Evolutionary conservation across 2,888 invertebrate genomes (phyloP).

Genomic region (Scelioninae gen. 2): DNA sequence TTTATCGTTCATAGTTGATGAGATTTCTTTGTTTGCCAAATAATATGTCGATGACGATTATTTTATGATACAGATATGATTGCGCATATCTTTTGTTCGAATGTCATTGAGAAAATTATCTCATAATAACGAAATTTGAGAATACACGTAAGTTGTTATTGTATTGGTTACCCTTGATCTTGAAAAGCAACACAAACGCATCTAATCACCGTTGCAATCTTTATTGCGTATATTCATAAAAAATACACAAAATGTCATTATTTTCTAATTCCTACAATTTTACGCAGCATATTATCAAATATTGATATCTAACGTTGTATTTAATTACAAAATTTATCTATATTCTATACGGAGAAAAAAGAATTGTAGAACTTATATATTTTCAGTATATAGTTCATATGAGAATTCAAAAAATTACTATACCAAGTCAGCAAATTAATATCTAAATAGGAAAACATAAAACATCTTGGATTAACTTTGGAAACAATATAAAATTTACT

Average conservation of each 20-base stretch:
- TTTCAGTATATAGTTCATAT: too few relatives aligned
- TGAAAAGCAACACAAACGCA: conserved; percentile 32
- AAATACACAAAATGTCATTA: neutral
- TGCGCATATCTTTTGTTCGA: conserved; percentile 59
- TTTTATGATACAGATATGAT: conserved; percentile 55
- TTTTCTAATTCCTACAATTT: neutral
- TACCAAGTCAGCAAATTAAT: too few relatives aligned
- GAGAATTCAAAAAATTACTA: too few relatives aligned
- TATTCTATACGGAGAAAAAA: too few relatives aligned
- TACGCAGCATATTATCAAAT: too few relatives aligned
- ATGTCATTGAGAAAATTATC: conserved; percentile 59
- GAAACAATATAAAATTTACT: too few relatives aligned
- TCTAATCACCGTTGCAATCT: conserved; percentile 13
- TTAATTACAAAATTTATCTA: too few relatives aligned
- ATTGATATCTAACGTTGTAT: too few relatives aligned
- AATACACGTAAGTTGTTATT: too few relatives aligned
- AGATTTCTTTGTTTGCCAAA: conserved; percentile 58
- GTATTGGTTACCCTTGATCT: conserved; percentile 55
- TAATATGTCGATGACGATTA: conserved; percentile 53
- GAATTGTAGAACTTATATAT: too few relatives aligned
- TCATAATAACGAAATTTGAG: conserved; percentile 50
- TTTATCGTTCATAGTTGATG: conserved; percentile 52
- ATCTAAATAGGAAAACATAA: too few relatives aligned
- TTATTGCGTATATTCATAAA: conserved; percentile 11
- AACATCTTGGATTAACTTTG: too few relatives aligned